Evolutionary conservation across 1,140 invertebrate species (phyloP).

Genomic region (Drosophila suzukii): DNA sequence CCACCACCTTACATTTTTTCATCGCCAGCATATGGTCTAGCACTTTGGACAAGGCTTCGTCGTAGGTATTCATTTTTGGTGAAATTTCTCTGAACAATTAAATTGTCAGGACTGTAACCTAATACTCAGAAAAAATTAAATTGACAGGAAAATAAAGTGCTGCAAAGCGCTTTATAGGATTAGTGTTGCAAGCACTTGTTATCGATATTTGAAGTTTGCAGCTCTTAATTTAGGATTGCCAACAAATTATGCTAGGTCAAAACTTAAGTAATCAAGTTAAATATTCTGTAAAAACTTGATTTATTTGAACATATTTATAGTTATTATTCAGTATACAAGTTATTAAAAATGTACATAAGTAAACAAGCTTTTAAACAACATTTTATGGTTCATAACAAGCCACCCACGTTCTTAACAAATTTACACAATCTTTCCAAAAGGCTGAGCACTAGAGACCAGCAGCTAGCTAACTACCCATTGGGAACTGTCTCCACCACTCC

Average conservation of each 20-base stretch:
- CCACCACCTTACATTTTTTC: conserved; percentile 6
- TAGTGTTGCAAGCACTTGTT: background rate
- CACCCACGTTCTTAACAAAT: conserved; percentile 21
- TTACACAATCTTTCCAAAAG: conserved; percentile 73
- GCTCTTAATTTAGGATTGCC: background rate
- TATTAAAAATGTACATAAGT: too few relatives aligned
- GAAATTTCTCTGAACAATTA: too few relatives aligned
- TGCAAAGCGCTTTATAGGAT: background rate
- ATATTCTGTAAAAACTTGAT: too few relatives aligned
- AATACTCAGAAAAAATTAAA: too few relatives aligned
- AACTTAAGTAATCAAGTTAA: too few relatives aligned
- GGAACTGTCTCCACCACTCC: conserved; percentile 29
- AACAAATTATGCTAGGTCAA: too few relatives aligned
- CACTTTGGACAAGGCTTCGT: conserved; percentile 6
- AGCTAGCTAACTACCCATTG: conserved; percentile 54
- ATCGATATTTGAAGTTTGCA: background rate
- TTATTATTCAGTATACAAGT: too few relatives aligned
- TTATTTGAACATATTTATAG: background rate
- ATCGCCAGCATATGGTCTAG: conserved; percentile 20
- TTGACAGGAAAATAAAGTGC: background rate
- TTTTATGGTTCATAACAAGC: background rate
- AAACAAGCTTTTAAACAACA: background rate
- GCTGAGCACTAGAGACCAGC: conserved; percentile 51
- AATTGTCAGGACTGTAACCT: background rate
- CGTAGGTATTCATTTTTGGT: conserved; percentile 40